phyloP scores from a whole-genome alignment of 2,888 invertebrate species.

The Chalcosyrphus nemorum region DNA sequence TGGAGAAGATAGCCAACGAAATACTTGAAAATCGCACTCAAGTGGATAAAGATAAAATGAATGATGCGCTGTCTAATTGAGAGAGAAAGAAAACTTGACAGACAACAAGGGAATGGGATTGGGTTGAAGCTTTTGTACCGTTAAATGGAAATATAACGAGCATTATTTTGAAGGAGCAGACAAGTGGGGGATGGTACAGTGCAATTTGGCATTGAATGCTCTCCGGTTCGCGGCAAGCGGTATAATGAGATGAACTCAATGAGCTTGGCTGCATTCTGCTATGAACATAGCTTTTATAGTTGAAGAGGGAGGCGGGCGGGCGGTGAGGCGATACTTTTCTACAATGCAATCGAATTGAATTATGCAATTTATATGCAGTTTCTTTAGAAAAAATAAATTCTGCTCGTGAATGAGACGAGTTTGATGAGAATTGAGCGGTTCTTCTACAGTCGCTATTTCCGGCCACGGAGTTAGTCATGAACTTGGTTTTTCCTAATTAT shows the following conservation, averaged over 20 bases:
- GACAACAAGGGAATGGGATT: slow-evolving; percentile 10
- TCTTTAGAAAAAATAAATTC: background rate
- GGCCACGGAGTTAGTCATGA: slow-evolving; percentile 1
- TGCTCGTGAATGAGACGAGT: background rate
- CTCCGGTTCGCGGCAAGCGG: background rate
- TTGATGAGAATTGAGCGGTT: background rate
- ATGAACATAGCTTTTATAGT: background rate
- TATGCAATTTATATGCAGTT: slow-evolving; percentile 29
- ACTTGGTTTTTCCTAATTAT: slow-evolving; percentile 23
- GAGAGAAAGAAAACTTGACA: slow-evolving; percentile 17
- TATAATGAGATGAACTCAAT: slow-evolving; percentile 48
- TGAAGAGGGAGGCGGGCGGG: slow-evolving; percentile 39
- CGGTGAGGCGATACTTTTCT: background rate
- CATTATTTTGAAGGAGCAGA: background rate
- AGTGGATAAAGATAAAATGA: slow-evolving; percentile 46
- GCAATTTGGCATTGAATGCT: slow-evolving; percentile 27
- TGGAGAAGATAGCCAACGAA: slow-evolving; percentile 29
- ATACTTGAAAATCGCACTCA: slow-evolving; percentile 31
- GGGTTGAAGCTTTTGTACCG: slow-evolving; percentile 47
- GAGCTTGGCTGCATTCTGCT: slow-evolving; percentile 27
- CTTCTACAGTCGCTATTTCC: slow-evolving; percentile 16
- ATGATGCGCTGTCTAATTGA: slow-evolving; percentile 35
- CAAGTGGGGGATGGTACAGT: background rate
- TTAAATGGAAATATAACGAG: slow-evolving; percentile 22
- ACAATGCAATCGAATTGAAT: slow-evolving; percentile 27